Conservation (phyloP, 2,797 vertebrate species). For the Smutsia gigantea region DNA sequence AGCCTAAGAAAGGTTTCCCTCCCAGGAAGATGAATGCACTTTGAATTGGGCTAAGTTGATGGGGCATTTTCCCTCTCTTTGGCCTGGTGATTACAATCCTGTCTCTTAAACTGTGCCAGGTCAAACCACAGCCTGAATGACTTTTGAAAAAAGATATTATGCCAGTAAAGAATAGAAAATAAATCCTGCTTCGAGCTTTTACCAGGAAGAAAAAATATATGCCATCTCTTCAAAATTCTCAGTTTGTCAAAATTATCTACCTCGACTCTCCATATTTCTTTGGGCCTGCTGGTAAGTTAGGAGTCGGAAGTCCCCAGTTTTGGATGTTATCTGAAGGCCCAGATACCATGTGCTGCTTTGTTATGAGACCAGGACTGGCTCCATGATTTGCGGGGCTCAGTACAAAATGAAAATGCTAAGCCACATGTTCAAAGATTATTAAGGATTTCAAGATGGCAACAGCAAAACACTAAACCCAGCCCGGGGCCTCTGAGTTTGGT, state of each 20-base stretch:
- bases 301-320: background rate
- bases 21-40: background rate
- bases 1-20: background rate
- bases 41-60: conserved; percentile 13
- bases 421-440: background rate
- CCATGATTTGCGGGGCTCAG: background rate
- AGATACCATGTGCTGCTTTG: background rate
- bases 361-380: background rate
- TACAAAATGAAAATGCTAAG: background rate
- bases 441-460: background rate
- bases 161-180: conserved; percentile 17
- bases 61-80: conserved; percentile 33
- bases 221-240: background rate
- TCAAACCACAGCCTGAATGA: background rate
- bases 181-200: conserved; percentile 26
- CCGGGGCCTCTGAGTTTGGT: fast-evolving
- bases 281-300: background rate
- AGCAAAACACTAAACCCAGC: fast-evolving
- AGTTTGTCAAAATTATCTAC: background rate
- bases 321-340: background rate
- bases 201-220: conserved; percentile 15
- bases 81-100: background rate
- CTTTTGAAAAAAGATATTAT: background rate
- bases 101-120: conserved; percentile 13
- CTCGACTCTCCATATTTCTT: background rate